These are phyloP conservation scores for Thalpophila matura DNA, from an alignment of 2,888 invertebrate genomes.

Conservation along the genomic window DNA sequence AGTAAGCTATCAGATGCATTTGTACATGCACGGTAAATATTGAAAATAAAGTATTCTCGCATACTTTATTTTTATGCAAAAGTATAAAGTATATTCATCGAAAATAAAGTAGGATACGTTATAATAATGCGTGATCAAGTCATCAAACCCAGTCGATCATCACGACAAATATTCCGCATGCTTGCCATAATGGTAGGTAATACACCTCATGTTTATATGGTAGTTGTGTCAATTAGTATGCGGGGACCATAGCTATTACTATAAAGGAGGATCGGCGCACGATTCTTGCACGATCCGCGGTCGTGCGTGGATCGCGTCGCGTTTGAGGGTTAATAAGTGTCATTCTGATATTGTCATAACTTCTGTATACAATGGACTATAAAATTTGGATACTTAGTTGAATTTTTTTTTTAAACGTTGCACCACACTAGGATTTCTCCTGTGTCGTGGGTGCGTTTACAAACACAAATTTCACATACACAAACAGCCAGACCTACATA, in stretches of 20 bases:
- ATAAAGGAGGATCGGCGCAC: constrained; percentile 28
- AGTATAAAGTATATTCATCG: too few species aligned
- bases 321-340: constrained; percentile 43
- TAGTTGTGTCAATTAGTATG: constrained; percentile 55
- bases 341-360: constrained; percentile 30
- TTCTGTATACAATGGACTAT: constrained; percentile 12
- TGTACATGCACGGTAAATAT: too few species aligned
- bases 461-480: too few species aligned
- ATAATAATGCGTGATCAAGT: constrained; percentile 49
- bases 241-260: constrained; percentile 41
- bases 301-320: constrained; percentile 37
- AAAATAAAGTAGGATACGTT: too few species aligned
- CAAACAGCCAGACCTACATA: too few species aligned
- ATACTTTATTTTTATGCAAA: too few species aligned
- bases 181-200: constrained; percentile 47
- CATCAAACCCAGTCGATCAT: constrained; percentile 34
- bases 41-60: too few species aligned
- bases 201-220: constrained; percentile 52
- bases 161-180: constrained; percentile 46
- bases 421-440: too few species aligned
- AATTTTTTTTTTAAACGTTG: not conserved
- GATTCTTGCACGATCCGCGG: constrained; percentile 50
- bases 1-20: too few species aligned
- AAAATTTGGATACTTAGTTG: constrained; percentile 1
- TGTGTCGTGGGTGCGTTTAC: too few species aligned